phyloP scores from a whole-genome alignment of 1,140 invertebrate genomes.

The Cotesia chilonis region DNA sequence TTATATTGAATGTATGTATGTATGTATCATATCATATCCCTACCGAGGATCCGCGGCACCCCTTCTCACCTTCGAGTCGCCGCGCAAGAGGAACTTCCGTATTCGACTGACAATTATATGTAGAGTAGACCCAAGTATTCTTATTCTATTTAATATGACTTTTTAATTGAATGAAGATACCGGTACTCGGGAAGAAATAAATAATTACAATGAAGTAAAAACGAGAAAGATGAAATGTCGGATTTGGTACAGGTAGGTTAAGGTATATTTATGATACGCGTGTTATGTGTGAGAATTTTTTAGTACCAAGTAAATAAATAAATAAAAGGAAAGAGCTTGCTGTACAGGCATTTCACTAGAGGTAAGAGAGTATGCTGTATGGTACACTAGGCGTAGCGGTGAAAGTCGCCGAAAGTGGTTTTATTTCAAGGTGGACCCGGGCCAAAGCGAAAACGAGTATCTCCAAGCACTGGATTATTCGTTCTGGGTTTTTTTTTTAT shows the following conservation, averaged over 20 bases:
- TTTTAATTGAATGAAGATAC: neutral
- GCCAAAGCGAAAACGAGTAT: constrained; percentile 30
- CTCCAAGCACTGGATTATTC: constrained; percentile 32
- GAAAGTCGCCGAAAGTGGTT: constrained; percentile 52
- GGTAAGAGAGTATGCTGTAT: constrained; percentile 13
- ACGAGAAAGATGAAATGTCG: no score
- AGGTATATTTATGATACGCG: no score
- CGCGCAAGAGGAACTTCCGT: constrained; percentile 6
- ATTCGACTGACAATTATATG: constrained; percentile 2
- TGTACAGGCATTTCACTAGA: no score
- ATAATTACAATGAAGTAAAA: neutral
- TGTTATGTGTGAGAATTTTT: neutral
- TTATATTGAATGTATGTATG: no score
- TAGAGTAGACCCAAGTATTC: constrained; percentile 3
- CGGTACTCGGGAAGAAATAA: neutral
- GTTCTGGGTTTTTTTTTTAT: constrained; percentile 7
- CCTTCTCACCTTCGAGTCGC: constrained; percentile 19
- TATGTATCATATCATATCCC: neutral
- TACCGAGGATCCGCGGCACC: neutral
- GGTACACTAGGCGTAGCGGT: constrained; percentile 44
- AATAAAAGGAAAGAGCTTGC: neutral
- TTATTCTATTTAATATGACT: no score
- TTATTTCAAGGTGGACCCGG: constrained; percentile 28
- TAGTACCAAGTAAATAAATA: constrained; percentile 26
- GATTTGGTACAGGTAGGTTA: no score